Evolutionary conservation across 2,797 vertebrate species (phyloP).

Genomic region (Clamator glandarius): DNA sequence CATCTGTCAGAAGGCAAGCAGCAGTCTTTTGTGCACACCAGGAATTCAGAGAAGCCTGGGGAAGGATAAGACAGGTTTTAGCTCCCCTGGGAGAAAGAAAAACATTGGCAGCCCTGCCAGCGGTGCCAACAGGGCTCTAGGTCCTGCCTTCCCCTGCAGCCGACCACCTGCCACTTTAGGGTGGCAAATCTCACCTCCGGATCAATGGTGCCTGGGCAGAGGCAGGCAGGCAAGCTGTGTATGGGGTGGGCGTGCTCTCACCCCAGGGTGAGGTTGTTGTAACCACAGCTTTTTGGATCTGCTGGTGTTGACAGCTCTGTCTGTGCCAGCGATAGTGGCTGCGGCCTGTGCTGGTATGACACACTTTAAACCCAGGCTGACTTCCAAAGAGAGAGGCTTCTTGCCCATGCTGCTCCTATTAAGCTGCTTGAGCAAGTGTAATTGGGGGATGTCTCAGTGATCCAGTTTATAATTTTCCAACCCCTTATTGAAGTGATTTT

Average conservation of each 20-base stretch:
- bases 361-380: conserved; percentile 36
- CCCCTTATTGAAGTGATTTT: background rate
- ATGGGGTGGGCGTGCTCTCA: background rate
- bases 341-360: background rate
- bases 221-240: background rate
- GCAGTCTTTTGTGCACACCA: background rate
- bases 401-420: background rate
- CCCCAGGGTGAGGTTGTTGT: background rate
- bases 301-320: conserved; percentile 10
- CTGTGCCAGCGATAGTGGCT: background rate
- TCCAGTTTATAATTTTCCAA: background rate
- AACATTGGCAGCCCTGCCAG: background rate
- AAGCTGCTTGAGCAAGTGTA: background rate
- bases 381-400: conserved; percentile 26
- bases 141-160: background rate
- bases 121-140: rapidly evolving
- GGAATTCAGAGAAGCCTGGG: background rate
- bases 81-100: background rate
- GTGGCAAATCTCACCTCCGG: background rate
- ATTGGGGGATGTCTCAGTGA: background rate
- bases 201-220: background rate
- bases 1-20: background rate
- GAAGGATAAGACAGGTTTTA: background rate
- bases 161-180: background rate
- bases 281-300: background rate